Conservation (phyloP, 2,113 vertebrate species). For the Trochalopteron elliotii region DNA sequence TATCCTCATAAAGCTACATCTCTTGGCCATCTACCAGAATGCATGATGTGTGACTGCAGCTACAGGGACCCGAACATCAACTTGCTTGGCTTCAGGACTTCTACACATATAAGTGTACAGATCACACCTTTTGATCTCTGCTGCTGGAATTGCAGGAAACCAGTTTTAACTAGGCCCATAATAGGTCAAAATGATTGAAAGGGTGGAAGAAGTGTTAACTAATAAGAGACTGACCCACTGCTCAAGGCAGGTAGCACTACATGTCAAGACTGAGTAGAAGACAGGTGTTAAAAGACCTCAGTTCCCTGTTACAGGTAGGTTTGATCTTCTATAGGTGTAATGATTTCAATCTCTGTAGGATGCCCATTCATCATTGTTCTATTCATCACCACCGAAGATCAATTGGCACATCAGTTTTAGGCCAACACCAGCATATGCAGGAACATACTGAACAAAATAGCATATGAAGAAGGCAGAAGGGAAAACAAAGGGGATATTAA, state of each 20-base stretch:
- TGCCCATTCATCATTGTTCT: neutral
- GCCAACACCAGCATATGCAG: neutral
- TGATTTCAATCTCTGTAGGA: neutral
- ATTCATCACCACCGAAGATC: constrained; percentile 1
- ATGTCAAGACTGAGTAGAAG: neutral
- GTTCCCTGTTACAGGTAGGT: neutral
- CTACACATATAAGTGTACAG: neutral
- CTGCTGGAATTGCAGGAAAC: neutral
- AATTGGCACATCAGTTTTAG: neutral
- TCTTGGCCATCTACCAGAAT: neutral
- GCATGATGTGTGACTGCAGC: neutral
- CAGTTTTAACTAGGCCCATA: constrained; percentile 24
- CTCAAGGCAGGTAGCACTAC: constrained; percentile 1
- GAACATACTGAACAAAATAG: neutral
- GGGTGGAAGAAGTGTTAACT: constrained; percentile 22
- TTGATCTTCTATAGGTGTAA: constrained; percentile 32
- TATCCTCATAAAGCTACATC: neutral
- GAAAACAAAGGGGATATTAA: neutral
- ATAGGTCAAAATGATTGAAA: constrained; percentile 25
- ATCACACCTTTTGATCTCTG: neutral
- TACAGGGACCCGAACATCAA: neutral
- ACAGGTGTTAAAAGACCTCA: neutral
- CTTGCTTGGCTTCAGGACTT: constrained; percentile 2
- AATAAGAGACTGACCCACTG: constrained; percentile 26
- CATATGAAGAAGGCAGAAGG: neutral